phyloP scores from a whole-genome alignment of 2,113 vertebrate species.

The Lontra canadensis region DNA sequence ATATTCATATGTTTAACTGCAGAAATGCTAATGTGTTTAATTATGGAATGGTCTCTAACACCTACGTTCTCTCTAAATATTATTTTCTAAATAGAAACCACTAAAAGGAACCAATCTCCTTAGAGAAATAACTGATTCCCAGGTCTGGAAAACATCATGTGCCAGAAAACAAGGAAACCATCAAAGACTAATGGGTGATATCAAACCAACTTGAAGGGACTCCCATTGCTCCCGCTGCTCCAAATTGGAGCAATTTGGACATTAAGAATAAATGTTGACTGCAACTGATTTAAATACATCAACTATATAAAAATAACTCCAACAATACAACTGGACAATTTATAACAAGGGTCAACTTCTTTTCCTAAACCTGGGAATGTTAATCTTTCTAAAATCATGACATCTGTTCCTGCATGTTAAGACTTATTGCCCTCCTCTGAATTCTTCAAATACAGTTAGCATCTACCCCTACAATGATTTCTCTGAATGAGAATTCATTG shows the following conservation, averaged over 20 bases:
- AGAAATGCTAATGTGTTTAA: slow-evolving; percentile 39
- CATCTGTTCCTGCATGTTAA: neutral
- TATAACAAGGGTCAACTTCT: neutral
- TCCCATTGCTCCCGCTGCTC: neutral
- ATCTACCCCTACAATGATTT: neutral
- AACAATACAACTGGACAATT: neutral
- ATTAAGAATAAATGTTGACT: neutral
- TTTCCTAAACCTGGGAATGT: neutral
- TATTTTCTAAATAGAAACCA: neutral
- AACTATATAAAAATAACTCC: slow-evolving; percentile 23
- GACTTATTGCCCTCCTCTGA: neutral
- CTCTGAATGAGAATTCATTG: no score
- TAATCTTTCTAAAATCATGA: neutral
- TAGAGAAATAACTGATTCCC: neutral
- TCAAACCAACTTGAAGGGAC: neutral
- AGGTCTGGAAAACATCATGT: neutral
- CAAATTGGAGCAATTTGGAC: neutral
- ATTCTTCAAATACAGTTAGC: neutral
- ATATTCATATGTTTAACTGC: neutral
- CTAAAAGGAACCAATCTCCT: neutral
- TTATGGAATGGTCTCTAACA: neutral
- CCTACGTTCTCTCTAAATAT: neutral
- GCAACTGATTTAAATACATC: neutral
- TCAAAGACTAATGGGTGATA: neutral
- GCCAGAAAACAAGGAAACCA: neutral